Conservation (phyloP, 2,888 invertebrate species). For the Malthinus flaveolus region DNA sequence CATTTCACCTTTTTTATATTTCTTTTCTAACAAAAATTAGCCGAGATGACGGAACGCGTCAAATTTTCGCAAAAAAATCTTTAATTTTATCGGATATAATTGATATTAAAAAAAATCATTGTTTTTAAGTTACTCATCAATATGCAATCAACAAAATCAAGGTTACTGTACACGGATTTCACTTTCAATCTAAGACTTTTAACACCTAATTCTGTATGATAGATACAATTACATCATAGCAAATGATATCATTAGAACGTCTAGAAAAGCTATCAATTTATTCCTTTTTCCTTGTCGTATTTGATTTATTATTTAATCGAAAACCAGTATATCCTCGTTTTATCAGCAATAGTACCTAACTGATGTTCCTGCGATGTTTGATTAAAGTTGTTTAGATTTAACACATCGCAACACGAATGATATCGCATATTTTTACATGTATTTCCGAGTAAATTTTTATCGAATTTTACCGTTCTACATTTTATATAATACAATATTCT, state of each 20-base stretch:
- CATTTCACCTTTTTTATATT: no score
- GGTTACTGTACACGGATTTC: slow-evolving; percentile 11
- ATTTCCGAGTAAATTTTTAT: slow-evolving; percentile 13
- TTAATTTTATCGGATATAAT: no score
- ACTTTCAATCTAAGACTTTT: slow-evolving; percentile 14
- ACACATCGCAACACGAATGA: no score
- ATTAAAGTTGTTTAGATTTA: no score
- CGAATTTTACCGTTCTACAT: neutral
- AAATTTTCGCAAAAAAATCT: no score
- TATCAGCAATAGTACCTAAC: no score
- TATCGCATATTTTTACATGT: no score
- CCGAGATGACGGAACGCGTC: no score
- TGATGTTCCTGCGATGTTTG: no score
- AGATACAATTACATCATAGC: slow-evolving; percentile 18
- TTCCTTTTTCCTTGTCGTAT: neutral
- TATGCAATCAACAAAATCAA: slow-evolving; percentile 9
- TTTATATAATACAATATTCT: slow-evolving; percentile 10
- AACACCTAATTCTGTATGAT: slow-evolving; percentile 4
- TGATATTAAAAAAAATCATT: no score
- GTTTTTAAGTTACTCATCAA: neutral
- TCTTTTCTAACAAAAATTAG: no score
- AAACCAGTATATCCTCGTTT: neutral
- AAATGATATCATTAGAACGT: slow-evolving; percentile 25
- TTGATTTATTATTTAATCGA: neutral
- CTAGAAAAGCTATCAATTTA: neutral